These are phyloP conservation scores for Diadegma fenestrale DNA, from an alignment of 2,888 invertebrate species.

Conservation along the genomic window DNA sequence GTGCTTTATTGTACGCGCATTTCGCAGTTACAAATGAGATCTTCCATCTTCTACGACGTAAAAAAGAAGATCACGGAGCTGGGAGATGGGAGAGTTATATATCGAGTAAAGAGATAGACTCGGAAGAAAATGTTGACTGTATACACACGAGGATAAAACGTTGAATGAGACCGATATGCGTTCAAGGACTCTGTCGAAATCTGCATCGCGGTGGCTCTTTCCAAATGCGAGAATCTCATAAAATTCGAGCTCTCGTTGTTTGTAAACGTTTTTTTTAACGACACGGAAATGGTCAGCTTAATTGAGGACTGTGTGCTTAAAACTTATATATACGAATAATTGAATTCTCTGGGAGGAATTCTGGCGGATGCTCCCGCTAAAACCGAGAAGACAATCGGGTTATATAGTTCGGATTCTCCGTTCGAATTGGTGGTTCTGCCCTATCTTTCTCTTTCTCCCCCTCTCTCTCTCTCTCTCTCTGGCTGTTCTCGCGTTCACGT, in stretches of 20 bases:
- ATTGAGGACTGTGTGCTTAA: background rate
- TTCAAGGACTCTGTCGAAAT: background rate
- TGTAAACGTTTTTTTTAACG: background rate
- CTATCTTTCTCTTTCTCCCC: background rate
- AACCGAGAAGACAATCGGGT: constrained; percentile 3
- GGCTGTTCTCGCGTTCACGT: background rate
- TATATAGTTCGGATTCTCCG: background rate
- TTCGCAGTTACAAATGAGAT: constrained; percentile 56
- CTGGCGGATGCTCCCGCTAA: background rate
- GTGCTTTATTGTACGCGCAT: constrained; percentile 57
- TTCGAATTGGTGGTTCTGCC: background rate
- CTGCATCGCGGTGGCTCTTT: background rate
- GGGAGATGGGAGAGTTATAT: constrained; percentile 3
- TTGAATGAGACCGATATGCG: background rate
- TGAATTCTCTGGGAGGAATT: constrained; percentile 3
- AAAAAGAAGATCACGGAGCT: constrained; percentile 32
- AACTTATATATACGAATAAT: constrained; percentile 7
- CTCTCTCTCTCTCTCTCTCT: background rate
- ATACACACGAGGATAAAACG: background rate
- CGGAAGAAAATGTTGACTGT: constrained; percentile 5
- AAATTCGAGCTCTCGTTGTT: background rate
- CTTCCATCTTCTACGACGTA: constrained; percentile 48
- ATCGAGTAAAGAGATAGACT: background rate
- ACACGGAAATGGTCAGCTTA: background rate
- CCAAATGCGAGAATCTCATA: background rate